These are phyloP conservation scores for Passer montanus DNA, from an alignment of 2,113 vertebrate genomes.

Conservation along the genomic window DNA sequence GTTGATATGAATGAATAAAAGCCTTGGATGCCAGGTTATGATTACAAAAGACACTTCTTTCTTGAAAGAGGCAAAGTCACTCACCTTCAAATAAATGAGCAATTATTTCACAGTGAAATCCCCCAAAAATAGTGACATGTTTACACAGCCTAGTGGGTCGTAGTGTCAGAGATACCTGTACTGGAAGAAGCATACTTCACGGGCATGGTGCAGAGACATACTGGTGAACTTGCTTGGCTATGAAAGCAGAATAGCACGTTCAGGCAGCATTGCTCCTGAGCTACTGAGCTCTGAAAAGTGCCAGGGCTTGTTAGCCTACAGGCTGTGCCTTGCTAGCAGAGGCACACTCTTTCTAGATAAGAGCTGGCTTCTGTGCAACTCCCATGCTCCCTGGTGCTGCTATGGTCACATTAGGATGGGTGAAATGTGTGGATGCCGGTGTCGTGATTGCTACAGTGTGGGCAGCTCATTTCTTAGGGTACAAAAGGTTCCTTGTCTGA, in stretches of 20 bases:
- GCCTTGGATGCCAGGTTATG: background rate
- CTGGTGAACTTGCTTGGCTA: background rate
- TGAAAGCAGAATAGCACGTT: background rate
- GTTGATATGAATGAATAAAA: background rate
- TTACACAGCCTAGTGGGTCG: background rate
- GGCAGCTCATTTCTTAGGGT: background rate
- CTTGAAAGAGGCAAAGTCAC: background rate
- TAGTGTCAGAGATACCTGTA: background rate
- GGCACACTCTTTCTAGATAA: background rate
- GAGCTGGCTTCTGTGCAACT: background rate
- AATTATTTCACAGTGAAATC: background rate
- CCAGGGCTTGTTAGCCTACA: background rate
- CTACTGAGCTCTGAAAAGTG: background rate
- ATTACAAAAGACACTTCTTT: background rate
- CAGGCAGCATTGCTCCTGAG: background rate
- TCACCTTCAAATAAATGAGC: background rate
- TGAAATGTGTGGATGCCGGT: background rate
- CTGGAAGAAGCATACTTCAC: background rate
- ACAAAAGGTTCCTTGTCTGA: background rate
- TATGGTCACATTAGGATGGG: background rate
- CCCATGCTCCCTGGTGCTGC: background rate
- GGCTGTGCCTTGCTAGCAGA: background rate
- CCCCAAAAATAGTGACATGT: background rate
- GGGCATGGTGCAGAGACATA: fast-evolving
- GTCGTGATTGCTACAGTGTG: background rate